Evolutionary conservation across 2,113 vertebrate species (phyloP).

Genomic region (Cheirogaleus medius): DNA sequence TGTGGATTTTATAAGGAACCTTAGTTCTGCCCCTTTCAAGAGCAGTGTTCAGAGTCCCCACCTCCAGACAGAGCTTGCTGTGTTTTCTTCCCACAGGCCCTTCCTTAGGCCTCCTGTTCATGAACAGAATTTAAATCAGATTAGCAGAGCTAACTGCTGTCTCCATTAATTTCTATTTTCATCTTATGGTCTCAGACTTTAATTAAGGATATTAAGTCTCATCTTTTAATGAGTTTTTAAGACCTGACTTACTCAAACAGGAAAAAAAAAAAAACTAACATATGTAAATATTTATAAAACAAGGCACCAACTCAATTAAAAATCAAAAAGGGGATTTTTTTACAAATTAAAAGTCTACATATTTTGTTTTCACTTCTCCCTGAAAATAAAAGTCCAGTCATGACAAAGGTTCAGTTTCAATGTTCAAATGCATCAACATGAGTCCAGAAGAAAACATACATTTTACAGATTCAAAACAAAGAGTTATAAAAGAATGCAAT

Average conservation of each 20-base stretch:
- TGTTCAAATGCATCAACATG: background rate
- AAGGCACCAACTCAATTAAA: background rate
- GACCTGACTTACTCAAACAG: background rate
- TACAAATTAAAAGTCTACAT: background rate
- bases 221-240: conserved; percentile 13
- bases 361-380: conserved; percentile 8
- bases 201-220: background rate
- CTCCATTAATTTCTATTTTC: conserved; percentile 8
- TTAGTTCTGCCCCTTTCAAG: background rate
- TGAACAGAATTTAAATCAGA: background rate
- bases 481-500: background rate
- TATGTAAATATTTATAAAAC: conserved; percentile 12
- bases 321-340: background rate
- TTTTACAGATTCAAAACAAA: background rate
- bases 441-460: background rate
- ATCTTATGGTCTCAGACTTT: background rate
- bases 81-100: background rate
- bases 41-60: background rate
- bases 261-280: background rate
- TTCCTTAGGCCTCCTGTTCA: background rate
- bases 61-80: background rate
- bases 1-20: background rate
- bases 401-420: background rate
- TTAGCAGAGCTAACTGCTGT: background rate
- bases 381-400: background rate